Evolutionary conservation across 1,140 invertebrate species (phyloP).

Genomic region (Zaprionus camerounensis): DNA sequence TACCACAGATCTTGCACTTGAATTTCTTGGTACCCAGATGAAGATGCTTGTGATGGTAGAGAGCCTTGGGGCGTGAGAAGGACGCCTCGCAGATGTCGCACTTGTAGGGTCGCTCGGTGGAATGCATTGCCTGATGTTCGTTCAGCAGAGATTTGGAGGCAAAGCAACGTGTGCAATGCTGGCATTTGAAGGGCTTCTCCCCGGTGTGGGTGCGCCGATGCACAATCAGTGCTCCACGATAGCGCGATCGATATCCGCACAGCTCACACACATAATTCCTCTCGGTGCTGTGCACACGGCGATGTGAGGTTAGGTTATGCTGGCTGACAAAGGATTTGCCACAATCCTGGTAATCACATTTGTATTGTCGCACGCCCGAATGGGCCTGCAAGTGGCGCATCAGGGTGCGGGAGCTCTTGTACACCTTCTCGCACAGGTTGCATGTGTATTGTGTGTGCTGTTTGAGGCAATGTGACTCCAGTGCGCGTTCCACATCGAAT

Average conservation of each 20-base stretch:
- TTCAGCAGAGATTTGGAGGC: conserved; percentile 71
- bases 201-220: conserved; percentile 97
- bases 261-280: conserved; percentile 75
- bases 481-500: conserved; percentile 60
- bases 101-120: conserved; percentile 91
- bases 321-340: conserved; percentile 72
- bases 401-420: conserved; percentile 60
- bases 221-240: conserved; percentile 94
- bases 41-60: conserved; percentile 92
- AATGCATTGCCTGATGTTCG: conserved; percentile 90
- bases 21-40: conserved; percentile 94
- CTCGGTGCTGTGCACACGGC: conserved; percentile 63
- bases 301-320: conserved; percentile 65
- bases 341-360: conserved; percentile 70
- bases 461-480: conserved; percentile 63
- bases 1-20: conserved; percentile 87
- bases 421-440: conserved; percentile 66
- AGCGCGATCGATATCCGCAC: conserved; percentile 70
- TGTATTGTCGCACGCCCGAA: conserved; percentile 58
- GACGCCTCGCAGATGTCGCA: conserved; percentile 90
- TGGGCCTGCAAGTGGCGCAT: conserved; percentile 66
- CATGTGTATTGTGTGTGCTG: conserved; percentile 63
- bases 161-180: conserved; percentile 61
- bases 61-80: conserved; percentile 94
- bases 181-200: conserved; percentile 93